A percentile compares a stretch with the other conserved stretches of the same genome.
phyloP scores from a whole-genome alignment of 2,888 invertebrate genomes.

The Strigamia transsilvanica region DNA sequence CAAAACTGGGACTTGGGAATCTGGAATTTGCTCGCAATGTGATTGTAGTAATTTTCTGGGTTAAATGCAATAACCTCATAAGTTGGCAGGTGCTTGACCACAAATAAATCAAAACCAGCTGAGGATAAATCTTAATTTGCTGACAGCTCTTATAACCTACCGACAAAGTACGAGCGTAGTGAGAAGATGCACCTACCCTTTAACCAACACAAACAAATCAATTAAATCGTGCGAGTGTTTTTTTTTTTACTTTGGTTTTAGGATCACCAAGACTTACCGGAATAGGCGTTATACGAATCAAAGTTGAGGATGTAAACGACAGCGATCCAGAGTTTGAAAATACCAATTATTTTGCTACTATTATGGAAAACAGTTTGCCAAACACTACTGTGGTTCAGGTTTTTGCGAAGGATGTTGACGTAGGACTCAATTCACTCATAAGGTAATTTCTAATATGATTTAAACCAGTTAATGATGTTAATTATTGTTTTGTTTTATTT shows the following conservation, averaged over 20 bases:
- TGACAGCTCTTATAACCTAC: constrained; percentile 21
- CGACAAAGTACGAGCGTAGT: not conserved
- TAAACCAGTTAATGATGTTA: not conserved
- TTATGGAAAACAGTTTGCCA: constrained; percentile 82
- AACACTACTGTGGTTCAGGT: constrained; percentile 82
- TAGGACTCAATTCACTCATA: constrained; percentile 85
- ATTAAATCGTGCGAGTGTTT: not conserved
- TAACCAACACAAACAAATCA: not conserved
- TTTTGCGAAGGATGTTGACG: constrained; percentile 81
- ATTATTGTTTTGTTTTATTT: constrained; percentile 6
- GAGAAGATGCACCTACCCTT: not conserved
- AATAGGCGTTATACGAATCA: constrained; percentile 85
- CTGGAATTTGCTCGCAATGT: not conserved
- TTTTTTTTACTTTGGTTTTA: constrained; percentile 64
- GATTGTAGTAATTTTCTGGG: not conserved
- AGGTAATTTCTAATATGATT: constrained; percentile 65
- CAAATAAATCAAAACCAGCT: not conserved
- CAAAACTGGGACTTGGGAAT: not conserved
- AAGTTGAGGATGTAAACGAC: constrained; percentile 94
- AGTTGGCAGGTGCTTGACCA: constrained; percentile 20
- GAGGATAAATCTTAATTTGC: constrained; percentile 29
- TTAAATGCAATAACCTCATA: constrained; percentile 2
- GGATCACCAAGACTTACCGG: constrained; percentile 92
- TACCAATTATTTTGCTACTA: constrained; percentile 78
- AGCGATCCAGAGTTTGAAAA: constrained; percentile 85